A percentile compares a stretch with the other conserved stretches of the same genome.
Evolutionary conservation across 2,797 vertebrate genomes (phyloP).

Genomic region (Eleutherodactylus coqui): DNA sequence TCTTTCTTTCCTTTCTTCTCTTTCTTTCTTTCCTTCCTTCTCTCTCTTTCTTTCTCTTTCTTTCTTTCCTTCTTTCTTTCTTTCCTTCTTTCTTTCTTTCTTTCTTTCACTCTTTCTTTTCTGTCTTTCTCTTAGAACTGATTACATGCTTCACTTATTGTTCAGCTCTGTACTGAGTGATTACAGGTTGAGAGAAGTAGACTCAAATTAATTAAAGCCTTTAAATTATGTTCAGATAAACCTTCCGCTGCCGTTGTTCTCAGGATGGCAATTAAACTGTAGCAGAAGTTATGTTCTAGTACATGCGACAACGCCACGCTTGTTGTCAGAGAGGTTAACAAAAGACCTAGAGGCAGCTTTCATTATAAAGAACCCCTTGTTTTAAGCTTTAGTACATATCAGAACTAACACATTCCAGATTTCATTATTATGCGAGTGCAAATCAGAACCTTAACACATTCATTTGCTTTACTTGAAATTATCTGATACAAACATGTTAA

Average conservation of each 20-base stretch:
- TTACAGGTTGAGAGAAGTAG: conserved; percentile 26
- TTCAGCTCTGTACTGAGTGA: conserved; percentile 8
- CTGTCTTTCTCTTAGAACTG: too few species aligned
- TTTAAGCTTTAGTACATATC: neutral
- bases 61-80: too few species aligned
- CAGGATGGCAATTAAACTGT: conserved; percentile 32
- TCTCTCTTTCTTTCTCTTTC: too few species aligned
- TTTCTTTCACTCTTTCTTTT: neutral
- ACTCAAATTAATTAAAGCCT: conserved; percentile 31
- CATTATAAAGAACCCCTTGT: neutral
- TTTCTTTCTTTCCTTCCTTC: too few species aligned
- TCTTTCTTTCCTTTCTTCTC: neutral
- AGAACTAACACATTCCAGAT: neutral
- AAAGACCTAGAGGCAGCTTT: too few species aligned
- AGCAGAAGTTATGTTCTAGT: neutral
- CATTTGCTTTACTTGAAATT: neutral
- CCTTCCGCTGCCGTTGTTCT: conserved; percentile 25
- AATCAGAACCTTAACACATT: neutral
- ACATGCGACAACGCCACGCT: neutral
- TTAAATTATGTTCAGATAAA: conserved; percentile 31
- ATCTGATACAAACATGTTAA: neutral
- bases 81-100: neutral
- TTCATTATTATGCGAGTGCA: neutral
- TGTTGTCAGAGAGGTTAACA: neutral
- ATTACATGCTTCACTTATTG: neutral